Conservation (phyloP, 1,140 invertebrate species). For the Drosophila bocki region DNA sequence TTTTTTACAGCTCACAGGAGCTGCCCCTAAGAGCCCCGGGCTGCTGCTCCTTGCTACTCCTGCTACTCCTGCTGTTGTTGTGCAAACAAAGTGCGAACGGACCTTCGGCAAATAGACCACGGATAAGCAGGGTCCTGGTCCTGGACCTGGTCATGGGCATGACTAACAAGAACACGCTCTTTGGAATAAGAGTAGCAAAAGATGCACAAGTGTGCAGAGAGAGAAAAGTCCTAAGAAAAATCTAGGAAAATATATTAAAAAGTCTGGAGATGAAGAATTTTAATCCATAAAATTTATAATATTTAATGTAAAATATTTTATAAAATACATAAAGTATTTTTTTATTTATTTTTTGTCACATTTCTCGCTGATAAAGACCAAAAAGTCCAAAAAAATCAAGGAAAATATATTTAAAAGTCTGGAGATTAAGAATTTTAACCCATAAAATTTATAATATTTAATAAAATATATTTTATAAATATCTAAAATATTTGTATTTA, state of each 20-base stretch:
- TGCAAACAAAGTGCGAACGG: slow-evolving; percentile 57
- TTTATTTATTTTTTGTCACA: not conserved
- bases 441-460: not conserved
- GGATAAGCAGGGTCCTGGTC: not conserved
- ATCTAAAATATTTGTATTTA: not conserved
- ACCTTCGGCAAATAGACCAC: slow-evolving; percentile 45
- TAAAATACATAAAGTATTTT: not conserved
- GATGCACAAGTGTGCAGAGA: slow-evolving; percentile 20
- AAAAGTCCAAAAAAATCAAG: not conserved
- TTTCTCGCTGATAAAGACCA: slow-evolving; percentile 6
- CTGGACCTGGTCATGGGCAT: slow-evolving; percentile 18
- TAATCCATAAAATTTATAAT: no score
- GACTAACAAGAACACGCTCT: slow-evolving; percentile 35
- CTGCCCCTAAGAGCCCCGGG: not conserved
- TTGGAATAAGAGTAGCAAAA: slow-evolving; percentile 1
- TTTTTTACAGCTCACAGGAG: slow-evolving; percentile 61
- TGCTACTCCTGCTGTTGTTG: slow-evolving; percentile 29
- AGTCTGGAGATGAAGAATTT: not conserved
- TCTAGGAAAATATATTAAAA: slow-evolving; percentile 1
- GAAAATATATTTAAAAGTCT: slow-evolving; percentile 6
- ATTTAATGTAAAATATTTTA: no score
- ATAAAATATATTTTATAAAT: not conserved
- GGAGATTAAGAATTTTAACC: not conserved
- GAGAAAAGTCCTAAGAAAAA: not conserved
- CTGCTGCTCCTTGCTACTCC: not conserved